A percentile compares a stretch with the other conserved stretches of the same genome.
Evolutionary conservation across 2,888 invertebrate genomes (phyloP).

Genomic region (Nephrotoma flavescens): DNA sequence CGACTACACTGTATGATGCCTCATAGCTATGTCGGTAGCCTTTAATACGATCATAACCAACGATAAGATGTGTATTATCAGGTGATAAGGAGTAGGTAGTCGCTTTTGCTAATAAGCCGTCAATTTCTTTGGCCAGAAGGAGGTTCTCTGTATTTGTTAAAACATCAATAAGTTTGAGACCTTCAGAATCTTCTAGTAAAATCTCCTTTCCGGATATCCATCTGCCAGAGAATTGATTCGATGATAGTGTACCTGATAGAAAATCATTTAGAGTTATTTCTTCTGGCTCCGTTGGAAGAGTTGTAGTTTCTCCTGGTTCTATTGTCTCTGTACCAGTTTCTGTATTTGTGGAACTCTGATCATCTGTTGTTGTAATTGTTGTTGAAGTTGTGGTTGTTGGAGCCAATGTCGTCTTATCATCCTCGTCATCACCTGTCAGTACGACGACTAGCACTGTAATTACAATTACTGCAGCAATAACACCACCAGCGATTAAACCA

Average conservation of each 20-base stretch:
- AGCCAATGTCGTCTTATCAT: background rate
- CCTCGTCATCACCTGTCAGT: slow-evolving; percentile 23
- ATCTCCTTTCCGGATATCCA: slow-evolving; percentile 61
- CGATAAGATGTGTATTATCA: slow-evolving; percentile 45
- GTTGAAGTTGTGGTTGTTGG: background rate
- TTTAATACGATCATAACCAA: slow-evolving; percentile 46
- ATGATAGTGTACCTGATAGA: slow-evolving; percentile 47
- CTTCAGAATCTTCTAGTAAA: slow-evolving; percentile 38
- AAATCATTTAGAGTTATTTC: slow-evolving; percentile 51
- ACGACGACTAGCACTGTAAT: slow-evolving; percentile 41
- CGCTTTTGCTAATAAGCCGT: slow-evolving; percentile 22
- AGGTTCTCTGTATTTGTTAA: slow-evolving; percentile 15
- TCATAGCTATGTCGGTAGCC: slow-evolving; percentile 62
- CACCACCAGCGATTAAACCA: slow-evolving; percentile 39
- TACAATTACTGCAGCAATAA: slow-evolving; percentile 41
- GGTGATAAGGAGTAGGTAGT: slow-evolving; percentile 46
- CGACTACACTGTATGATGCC: slow-evolving; percentile 56
- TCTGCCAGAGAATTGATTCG: slow-evolving; percentile 60
- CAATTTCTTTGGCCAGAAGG: slow-evolving; percentile 17
- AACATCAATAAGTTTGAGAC: slow-evolving; percentile 15
- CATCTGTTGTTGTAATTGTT: too few species aligned
- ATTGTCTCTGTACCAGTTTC: slow-evolving; percentile 9
- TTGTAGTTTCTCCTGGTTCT: background rate
- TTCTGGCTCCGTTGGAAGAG: background rate
- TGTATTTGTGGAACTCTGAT: background rate